Evolutionary conservation across 1,140 invertebrate species (phyloP).

Genomic region (Arctopsyche grandis): DNA sequence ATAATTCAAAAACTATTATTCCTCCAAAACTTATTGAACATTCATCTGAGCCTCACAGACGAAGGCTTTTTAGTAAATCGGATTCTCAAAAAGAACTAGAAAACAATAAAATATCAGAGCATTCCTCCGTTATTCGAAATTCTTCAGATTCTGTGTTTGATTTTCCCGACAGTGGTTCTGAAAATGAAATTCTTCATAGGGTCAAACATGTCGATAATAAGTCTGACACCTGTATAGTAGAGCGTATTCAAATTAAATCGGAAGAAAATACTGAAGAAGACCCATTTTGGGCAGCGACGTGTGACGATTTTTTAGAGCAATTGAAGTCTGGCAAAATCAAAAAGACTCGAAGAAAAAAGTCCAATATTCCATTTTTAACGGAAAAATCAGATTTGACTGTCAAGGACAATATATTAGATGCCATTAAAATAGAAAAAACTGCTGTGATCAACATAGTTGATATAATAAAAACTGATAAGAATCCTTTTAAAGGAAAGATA

Average conservation of each 20-base stretch:
- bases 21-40: background rate
- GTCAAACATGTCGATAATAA: background rate
- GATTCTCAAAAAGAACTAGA: constrained; percentile 40
- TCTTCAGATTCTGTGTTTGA: constrained; percentile 53
- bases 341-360: constrained; percentile 68
- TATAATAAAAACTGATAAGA: constrained; percentile 50
- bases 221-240: background rate
- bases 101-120: constrained; percentile 32
- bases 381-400: constrained; percentile 27
- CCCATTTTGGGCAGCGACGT: constrained; percentile 71
- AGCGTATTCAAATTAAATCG: constrained; percentile 55
- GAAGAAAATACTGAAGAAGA: constrained; percentile 63
- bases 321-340: constrained; percentile 69
- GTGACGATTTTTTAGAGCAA: constrained; percentile 78
- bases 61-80: constrained; percentile 50
- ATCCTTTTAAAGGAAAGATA: constrained; percentile 48
- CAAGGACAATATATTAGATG: constrained; percentile 40
- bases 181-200: constrained; percentile 58
- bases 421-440: constrained; percentile 56
- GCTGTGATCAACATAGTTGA: constrained; percentile 50
- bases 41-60: constrained; percentile 33
- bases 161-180: constrained; percentile 58
- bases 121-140: constrained; percentile 37
- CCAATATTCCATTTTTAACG: constrained; percentile 50
- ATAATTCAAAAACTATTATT: background rate